phyloP scores from a whole-genome alignment of 2,888 invertebrate species.

The Drosophila stalkeri region DNA sequence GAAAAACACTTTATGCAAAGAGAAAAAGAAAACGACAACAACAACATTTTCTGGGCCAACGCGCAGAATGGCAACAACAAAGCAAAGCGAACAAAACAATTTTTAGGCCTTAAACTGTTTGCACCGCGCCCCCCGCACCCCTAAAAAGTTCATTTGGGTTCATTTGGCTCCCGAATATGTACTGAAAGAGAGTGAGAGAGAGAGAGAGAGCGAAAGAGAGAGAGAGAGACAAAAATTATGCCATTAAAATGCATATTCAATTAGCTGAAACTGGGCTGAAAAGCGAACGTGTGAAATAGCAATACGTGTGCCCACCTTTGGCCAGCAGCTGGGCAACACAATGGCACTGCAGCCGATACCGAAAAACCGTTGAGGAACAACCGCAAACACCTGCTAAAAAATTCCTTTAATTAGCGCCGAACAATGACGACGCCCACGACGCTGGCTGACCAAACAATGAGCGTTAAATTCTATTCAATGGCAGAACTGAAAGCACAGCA shows the following conservation, averaged over 20 bases:
- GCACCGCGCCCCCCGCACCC: neutral
- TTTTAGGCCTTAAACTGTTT: conserved; percentile 11
- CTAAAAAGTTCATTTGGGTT: conserved; percentile 8
- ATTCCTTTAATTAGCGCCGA: conserved; percentile 74
- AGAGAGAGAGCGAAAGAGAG: neutral
- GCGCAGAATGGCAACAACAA: conserved; percentile 43
- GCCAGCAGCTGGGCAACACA: neutral
- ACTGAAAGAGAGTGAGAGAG: neutral
- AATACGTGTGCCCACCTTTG: conserved; percentile 24
- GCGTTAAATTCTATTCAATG: conserved; percentile 78
- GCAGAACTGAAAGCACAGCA: conserved; percentile 70
- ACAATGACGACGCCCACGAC: conserved; percentile 56
- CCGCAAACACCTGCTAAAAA: conserved; percentile 77
- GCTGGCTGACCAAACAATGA: conserved; percentile 66
- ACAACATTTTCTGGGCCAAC: conserved; percentile 71
- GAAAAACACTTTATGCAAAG: conserved; percentile 69
- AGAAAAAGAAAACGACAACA: conserved; percentile 41
- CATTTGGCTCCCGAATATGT: no score
- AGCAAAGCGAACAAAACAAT: conserved; percentile 23
- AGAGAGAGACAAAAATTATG: conserved; percentile 42
- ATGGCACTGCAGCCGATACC: conserved; percentile 11
- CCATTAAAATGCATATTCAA: conserved; percentile 64
- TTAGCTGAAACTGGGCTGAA: conserved; percentile 47
- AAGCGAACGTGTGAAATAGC: conserved; percentile 37
- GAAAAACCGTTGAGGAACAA: conserved; percentile 26